Evolutionary conservation across 1,140 invertebrate genomes (phyloP).

Genomic region (Stegodyphus mimosarum): DNA sequence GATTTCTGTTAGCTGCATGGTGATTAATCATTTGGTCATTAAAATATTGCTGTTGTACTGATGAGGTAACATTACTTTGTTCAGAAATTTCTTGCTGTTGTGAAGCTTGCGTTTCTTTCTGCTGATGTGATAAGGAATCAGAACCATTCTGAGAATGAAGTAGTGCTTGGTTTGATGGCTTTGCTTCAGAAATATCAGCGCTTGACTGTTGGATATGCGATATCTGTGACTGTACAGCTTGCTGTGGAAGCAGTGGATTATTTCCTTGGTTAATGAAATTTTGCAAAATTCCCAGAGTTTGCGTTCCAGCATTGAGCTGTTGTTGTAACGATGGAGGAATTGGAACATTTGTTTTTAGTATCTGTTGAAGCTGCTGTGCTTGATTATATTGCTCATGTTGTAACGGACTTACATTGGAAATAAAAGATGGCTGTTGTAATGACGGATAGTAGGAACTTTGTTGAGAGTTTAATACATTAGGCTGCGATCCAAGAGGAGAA

Average conservation of each 20-base stretch:
- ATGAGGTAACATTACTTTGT: not conserved
- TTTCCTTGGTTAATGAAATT: constrained; percentile 19
- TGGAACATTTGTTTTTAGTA: constrained; percentile 42
- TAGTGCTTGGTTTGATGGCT: not conserved
- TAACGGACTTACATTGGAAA: not conserved
- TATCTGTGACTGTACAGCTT: not conserved
- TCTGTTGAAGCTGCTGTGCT: not conserved
- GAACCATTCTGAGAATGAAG: not conserved
- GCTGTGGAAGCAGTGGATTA: constrained; percentile 28
- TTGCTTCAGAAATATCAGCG: not conserved
- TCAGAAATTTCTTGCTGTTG: not conserved
- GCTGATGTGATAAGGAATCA: too few relatives aligned
- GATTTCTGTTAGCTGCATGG: too few relatives aligned
- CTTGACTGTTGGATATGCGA: not conserved
- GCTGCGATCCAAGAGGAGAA: not conserved
- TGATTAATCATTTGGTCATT: not conserved
- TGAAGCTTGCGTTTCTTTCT: too few relatives aligned
- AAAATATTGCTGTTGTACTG: not conserved
- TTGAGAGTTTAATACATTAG: not conserved
- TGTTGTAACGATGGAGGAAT: constrained; percentile 49
- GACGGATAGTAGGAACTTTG: constrained; percentile 16
- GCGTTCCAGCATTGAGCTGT: constrained; percentile 41
- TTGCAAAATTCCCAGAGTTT: constrained; percentile 41
- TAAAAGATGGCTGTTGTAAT: constrained; percentile 9
- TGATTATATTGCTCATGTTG: not conserved